Evolutionary conservation across 2,797 vertebrate species (phyloP).

Genomic region (Aldrovandia affinis): DNA sequence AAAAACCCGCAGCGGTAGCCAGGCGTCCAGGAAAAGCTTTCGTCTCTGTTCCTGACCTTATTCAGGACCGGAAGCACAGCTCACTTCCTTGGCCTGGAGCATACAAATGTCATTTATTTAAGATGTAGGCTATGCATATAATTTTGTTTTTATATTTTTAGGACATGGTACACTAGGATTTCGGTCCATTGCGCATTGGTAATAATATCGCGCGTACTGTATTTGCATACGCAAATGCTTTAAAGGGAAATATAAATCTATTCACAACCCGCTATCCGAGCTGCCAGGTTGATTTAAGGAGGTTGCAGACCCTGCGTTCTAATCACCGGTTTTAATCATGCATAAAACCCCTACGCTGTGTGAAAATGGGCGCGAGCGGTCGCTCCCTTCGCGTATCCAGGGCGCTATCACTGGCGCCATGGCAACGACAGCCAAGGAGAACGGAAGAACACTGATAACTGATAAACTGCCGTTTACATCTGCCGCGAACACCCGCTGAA

Average conservation of each 20-base stretch:
- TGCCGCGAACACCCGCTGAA: not conserved
- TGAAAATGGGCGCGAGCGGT: not conserved
- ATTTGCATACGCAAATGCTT: not conserved
- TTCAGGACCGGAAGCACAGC: too few species aligned
- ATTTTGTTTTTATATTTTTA: not conserved
- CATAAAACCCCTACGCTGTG: not conserved
- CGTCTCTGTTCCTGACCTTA: not conserved
- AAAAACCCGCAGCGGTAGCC: too few species aligned
- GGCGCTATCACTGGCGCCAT: not conserved
- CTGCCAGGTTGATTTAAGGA: not conserved
- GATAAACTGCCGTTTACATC: not conserved
- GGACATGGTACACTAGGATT: not conserved
- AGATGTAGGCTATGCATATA: not conserved
- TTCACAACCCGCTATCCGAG: not conserved
- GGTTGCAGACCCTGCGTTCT: not conserved
- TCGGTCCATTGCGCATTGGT: not conserved
- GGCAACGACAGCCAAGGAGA: not conserved
- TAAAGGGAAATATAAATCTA: not conserved
- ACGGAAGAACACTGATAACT: not conserved
- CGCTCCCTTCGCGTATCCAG: not conserved
- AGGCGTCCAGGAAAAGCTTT: not conserved
- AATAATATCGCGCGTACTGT: not conserved
- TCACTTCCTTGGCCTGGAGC: not conserved
- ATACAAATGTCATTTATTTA: conserved; percentile 12
- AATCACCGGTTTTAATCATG: not conserved